A percentile compares a stretch with the other conserved stretches of the same genome.
These are phyloP conservation scores for Drosophila cognata DNA, from an alignment of 2,888 invertebrate genomes.

Conservation along the genomic window DNA sequence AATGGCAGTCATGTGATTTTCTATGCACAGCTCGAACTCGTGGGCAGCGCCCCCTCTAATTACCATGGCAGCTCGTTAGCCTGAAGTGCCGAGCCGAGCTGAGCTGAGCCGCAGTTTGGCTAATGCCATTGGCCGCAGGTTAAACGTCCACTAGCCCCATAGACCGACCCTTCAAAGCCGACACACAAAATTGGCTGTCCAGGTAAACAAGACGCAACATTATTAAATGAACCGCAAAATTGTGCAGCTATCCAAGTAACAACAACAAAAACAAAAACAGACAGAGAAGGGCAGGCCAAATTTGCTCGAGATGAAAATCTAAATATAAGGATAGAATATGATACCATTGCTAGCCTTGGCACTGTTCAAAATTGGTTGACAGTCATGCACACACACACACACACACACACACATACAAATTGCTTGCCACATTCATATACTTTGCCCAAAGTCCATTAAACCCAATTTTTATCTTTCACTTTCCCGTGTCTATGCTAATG, in stretches of 20 bases:
- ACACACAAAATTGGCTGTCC: conserved; percentile 47
- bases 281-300: background rate
- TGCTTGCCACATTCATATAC: conserved; percentile 17
- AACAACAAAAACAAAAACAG: conserved; percentile 2
- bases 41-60: conserved; percentile 49
- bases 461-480: conserved; percentile 38
- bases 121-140: conserved; percentile 72
- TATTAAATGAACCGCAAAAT: conserved; percentile 81
- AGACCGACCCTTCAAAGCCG: conserved; percentile 40
- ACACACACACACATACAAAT: conserved; percentile 12
- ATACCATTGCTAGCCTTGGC: conserved; percentile 42
- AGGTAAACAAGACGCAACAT: conserved; percentile 76
- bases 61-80: conserved; percentile 77
- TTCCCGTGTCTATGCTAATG: conserved; percentile 44
- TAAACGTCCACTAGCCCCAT: conserved; percentile 41
- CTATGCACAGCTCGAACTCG: conserved; percentile 33
- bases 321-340: conserved; percentile 50
- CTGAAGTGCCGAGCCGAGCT: conserved; percentile 48
- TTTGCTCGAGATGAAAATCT: conserved; percentile 56
- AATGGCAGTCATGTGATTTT: conserved; percentile 41
- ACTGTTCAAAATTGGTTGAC: conserved; percentile 22
- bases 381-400: background rate
- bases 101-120: conserved; percentile 23
- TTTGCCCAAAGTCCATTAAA: conserved; percentile 40
- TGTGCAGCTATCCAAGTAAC: conserved; percentile 65